phyloP scores from a whole-genome alignment of 2,113 vertebrate species.

The Microtus oregoni region DNA sequence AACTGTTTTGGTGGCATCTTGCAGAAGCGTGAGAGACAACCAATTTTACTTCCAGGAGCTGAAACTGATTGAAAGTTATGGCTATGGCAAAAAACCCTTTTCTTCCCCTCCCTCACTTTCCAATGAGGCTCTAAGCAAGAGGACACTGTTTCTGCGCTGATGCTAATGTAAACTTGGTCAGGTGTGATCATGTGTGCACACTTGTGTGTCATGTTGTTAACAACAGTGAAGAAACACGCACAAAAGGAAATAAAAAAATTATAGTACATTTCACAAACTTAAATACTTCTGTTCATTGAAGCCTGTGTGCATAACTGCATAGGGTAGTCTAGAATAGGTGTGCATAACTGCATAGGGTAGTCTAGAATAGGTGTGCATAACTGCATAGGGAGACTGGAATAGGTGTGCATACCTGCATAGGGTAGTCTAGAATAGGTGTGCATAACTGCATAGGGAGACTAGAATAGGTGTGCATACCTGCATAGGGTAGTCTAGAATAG shows the following conservation, averaged over 20 bases:
- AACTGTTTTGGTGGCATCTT: neutral
- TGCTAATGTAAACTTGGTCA: neutral
- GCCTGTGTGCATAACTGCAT: neutral
- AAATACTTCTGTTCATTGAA: neutral
- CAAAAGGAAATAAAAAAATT: neutral
- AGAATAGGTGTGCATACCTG: too few relatives aligned
- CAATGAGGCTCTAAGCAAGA: neutral
- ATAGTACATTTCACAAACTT: neutral
- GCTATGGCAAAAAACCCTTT: neutral
- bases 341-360: neutral
- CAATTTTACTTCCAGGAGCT: slow-evolving; percentile 18
- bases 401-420: too few relatives aligned
- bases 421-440: too few relatives aligned
- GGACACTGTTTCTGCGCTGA: fast-evolving
- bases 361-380: neutral
- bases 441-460: too few relatives aligned
- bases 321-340: neutral
- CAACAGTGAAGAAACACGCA: neutral
- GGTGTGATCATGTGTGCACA: neutral
- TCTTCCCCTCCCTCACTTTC: neutral
- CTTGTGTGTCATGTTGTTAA: neutral
- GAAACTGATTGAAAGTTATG: neutral
- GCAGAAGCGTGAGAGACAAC: neutral
- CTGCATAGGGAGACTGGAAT: neutral
- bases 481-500: too few relatives aligned